phyloP scores from a whole-genome alignment of 2,113 vertebrate genomes.

The Aphyosemion australe region DNA sequence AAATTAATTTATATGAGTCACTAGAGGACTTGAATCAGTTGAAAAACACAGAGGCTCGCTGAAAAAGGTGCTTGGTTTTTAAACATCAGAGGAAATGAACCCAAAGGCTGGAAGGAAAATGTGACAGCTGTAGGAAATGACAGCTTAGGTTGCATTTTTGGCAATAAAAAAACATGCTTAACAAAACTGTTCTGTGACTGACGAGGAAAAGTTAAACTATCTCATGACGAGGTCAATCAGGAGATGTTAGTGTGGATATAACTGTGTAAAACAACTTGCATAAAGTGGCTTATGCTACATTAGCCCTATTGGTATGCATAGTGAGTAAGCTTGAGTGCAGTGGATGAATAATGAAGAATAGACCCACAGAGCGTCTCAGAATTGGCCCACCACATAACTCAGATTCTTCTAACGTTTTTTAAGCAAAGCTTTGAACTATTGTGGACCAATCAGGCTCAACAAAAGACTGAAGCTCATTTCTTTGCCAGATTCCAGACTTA shows the following conservation, averaged over 20 bases:
- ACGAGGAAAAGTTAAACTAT: background rate
- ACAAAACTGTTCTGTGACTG: background rate
- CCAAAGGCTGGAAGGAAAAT: slow-evolving; percentile 46
- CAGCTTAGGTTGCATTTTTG: slow-evolving; percentile 50
- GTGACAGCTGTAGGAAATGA: slow-evolving; percentile 52
- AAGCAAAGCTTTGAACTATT: slow-evolving; percentile 37
- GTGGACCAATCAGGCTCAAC: slow-evolving; percentile 49
- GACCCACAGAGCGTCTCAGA: slow-evolving; percentile 34
- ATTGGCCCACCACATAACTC: slow-evolving; percentile 41
- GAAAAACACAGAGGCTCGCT: slow-evolving; percentile 41
- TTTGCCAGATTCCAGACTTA: slow-evolving; percentile 42
- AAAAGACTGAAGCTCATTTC: slow-evolving; percentile 54
- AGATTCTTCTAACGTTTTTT: slow-evolving; percentile 61
- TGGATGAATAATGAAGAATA: slow-evolving; percentile 54
- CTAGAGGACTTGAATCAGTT: slow-evolving; percentile 13
- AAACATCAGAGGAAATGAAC: slow-evolving; percentile 59
- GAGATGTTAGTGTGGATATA: slow-evolving; percentile 7
- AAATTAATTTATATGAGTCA: slow-evolving; percentile 19
- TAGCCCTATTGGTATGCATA: slow-evolving; percentile 61
- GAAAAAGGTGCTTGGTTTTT: slow-evolving; percentile 46
- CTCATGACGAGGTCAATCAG: background rate
- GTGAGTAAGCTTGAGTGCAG: slow-evolving; percentile 21
- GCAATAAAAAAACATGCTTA: slow-evolving; percentile 4
- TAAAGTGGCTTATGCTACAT: slow-evolving; percentile 45
- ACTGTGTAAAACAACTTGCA: slow-evolving; percentile 6